Conservation (phyloP, 1,140 invertebrate species). For the Metaphire vulgaris region DNA sequence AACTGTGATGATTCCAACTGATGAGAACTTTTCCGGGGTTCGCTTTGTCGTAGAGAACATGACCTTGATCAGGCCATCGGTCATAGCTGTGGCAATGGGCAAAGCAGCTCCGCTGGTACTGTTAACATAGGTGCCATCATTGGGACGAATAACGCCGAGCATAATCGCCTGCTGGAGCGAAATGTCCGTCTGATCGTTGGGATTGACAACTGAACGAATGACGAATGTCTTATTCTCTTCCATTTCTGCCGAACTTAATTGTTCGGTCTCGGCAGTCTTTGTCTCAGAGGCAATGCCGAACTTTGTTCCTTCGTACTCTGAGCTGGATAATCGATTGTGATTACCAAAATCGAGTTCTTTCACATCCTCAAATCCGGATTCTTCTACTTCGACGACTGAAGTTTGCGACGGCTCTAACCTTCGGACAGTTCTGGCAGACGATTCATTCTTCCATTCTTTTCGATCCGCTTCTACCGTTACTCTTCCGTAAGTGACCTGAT, state of each 20-base stretch:
- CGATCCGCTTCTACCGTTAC: background rate
- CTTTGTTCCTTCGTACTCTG: slow-evolving; percentile 27
- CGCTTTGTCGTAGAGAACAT: slow-evolving; percentile 19
- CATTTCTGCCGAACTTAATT: slow-evolving; percentile 31
- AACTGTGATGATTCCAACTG: slow-evolving; percentile 48
- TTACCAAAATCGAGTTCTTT: background rate
- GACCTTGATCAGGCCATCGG: slow-evolving; percentile 19
- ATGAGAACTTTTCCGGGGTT: slow-evolving; percentile 29
- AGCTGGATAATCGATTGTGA: background rate
- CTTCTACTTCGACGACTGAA: background rate
- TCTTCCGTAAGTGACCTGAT: background rate
- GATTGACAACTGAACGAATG: slow-evolving; percentile 19
- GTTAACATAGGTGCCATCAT: slow-evolving; percentile 26
- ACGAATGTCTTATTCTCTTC: slow-evolving; percentile 34
- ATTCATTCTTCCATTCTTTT: background rate
- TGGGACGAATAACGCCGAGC: slow-evolving; percentile 36
- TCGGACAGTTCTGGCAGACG: background rate
- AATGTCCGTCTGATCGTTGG: slow-evolving; percentile 13
- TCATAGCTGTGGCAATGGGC: slow-evolving; percentile 26
- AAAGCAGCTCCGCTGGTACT: background rate
- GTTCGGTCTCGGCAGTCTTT: slow-evolving; percentile 34
- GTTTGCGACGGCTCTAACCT: background rate
- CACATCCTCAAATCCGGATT: background rate
- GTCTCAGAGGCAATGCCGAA: slow-evolving; percentile 38
- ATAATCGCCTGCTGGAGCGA: slow-evolving; percentile 40